Percentiles rank a stretch among this genome's conserved stretches.
Evolutionary conservation across 1,140 invertebrate genomes (phyloP).

Genomic region (Fopius arisanus): DNA sequence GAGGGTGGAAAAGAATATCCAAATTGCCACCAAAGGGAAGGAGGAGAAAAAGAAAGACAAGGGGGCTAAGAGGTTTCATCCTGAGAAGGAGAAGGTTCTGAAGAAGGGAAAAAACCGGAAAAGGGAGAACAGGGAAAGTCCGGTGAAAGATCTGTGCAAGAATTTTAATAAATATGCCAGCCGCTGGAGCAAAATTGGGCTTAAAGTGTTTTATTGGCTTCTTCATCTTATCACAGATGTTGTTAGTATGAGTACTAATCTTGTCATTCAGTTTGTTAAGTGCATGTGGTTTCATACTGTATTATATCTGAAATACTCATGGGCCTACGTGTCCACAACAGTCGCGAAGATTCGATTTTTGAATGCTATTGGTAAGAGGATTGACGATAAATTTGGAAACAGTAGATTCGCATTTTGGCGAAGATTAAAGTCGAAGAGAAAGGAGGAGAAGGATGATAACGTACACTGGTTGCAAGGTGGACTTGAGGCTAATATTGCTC

Average conservation of each 20-base stretch:
- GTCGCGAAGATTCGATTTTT: conserved; percentile 59
- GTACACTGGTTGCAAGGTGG: conserved; percentile 66
- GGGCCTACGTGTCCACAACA: conserved; percentile 50
- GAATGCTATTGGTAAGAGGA: conserved; percentile 65
- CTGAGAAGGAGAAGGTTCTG: conserved; percentile 59
- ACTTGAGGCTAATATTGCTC: conserved; percentile 79
- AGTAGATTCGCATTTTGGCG: conserved; percentile 71
- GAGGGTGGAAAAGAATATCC: conserved; percentile 62
- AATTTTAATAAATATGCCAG: conserved; percentile 65
- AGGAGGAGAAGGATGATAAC: conserved; percentile 58
- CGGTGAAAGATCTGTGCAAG: conserved; percentile 64
- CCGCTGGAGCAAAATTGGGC: conserved; percentile 73
- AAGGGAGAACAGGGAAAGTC: conserved; percentile 54
- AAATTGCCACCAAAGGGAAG: conserved; percentile 60
- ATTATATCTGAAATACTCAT: conserved; percentile 59
- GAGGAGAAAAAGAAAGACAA: conserved; percentile 62
- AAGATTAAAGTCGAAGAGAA: conserved; percentile 66
- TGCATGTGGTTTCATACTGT: conserved; percentile 57
- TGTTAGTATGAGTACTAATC: conserved; percentile 76
- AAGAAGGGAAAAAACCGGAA: conserved; percentile 56
- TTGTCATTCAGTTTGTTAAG: conserved; percentile 72
- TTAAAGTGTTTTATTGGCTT: conserved; percentile 77
- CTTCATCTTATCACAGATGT: conserved; percentile 81
- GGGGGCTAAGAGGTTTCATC: conserved; percentile 59
- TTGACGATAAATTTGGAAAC: conserved; percentile 69